These are phyloP conservation scores for Larimichthys polyactis DNA, from an alignment of 2,113 vertebrate species.

Conservation along the genomic window DNA sequence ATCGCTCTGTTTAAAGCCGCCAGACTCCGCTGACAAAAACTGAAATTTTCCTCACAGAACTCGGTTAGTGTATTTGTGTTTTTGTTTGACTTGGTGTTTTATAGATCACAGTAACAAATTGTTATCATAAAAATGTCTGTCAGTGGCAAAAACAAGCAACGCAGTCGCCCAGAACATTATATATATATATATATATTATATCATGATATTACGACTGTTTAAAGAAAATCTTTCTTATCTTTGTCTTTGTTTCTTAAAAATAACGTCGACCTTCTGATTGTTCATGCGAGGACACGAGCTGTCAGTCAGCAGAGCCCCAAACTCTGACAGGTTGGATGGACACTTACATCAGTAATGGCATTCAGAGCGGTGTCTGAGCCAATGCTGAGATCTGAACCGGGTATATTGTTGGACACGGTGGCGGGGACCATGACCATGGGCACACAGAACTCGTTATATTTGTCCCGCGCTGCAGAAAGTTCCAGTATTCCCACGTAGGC, in stretches of 20 bases:
- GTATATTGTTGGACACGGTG: conserved; percentile 99
- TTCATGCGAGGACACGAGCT: conserved; percentile 25
- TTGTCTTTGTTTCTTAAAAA: not conserved
- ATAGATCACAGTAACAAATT: too few species aligned
- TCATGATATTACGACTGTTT: too few species aligned
- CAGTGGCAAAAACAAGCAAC: too few species aligned
- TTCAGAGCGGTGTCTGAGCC: conserved; percentile 98
- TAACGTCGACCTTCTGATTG: conserved; percentile 3
- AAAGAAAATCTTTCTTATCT: too few species aligned
- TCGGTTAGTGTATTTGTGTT: too few species aligned
- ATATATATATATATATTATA: too few species aligned
- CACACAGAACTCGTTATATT: conserved; percentile 90
- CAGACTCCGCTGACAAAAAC: too few species aligned
- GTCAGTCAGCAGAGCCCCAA: conserved; percentile 42
- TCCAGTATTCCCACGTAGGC: conserved; percentile 96
- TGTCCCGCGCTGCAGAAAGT: conserved; percentile 89
- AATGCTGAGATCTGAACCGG: conserved; percentile 98
- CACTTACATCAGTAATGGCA: conserved; percentile 97
- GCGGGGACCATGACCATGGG: conserved; percentile 98
- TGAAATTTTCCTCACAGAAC: too few species aligned
- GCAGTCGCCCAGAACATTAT: too few species aligned
- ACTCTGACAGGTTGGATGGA: conserved; percentile 15
- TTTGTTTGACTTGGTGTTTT: too few species aligned
- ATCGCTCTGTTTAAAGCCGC: too few species aligned
- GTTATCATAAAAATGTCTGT: too few species aligned